phyloP scores from a whole-genome alignment of 53 echinoderm and acorn worm species.

The Crossaster papposus region DNA sequence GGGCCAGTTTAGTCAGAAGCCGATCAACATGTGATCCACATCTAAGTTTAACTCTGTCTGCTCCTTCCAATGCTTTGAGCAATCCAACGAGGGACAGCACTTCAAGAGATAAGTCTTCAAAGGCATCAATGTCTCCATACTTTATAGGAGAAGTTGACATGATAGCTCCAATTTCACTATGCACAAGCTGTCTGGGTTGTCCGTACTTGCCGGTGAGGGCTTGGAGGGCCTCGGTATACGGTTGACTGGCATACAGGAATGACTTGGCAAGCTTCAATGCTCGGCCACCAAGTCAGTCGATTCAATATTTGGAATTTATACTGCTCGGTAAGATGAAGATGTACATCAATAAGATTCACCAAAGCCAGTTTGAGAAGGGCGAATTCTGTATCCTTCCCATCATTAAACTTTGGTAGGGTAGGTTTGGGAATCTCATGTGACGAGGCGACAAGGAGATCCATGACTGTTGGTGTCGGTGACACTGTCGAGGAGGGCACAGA shows the following conservation, averaged over 20 bases:
- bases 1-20: no score
- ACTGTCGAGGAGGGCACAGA: not conserved
- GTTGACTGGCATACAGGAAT: constrained; percentile 20
- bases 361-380: constrained; percentile 14
- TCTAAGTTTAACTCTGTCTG: no score
- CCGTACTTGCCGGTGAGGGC: no score
- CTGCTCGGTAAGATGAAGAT: constrained; percentile 5
- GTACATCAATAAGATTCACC: constrained; percentile 12
- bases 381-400: constrained; percentile 16
- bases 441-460: constrained; percentile 30
- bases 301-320: constrained; percentile 32
- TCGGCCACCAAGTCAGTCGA: constrained; percentile 15
- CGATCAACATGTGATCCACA: no score
- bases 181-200: no score
- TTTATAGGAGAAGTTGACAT: no score
- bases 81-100: no score
- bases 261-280: constrained; percentile 22
- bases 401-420: constrained; percentile 13
- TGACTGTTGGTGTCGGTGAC: constrained; percentile 16
- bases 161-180: no score
- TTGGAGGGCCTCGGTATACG: no score
- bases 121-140: no score
- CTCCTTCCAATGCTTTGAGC: no score
- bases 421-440: constrained; percentile 12
- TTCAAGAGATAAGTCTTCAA: no score